phyloP scores from a whole-genome alignment of 2,797 vertebrate genomes.

The Sebastiscus tertius region DNA sequence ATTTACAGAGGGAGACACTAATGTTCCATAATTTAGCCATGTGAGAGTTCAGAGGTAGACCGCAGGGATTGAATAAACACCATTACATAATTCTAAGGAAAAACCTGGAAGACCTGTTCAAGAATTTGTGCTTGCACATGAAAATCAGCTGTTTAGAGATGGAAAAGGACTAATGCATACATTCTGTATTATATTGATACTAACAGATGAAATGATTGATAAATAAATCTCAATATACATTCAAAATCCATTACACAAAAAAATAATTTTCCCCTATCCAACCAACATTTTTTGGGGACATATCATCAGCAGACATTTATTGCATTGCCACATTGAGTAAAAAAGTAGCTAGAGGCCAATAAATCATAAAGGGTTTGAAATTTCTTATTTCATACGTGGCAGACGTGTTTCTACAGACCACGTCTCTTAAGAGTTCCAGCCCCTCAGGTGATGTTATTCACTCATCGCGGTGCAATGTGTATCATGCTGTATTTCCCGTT shows the following conservation, averaged over 20 bases:
- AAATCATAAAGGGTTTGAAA: not conserved
- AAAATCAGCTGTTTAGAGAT: conserved; percentile 27
- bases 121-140: conserved; percentile 5
- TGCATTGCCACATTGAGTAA: not conserved
- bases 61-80: conserved; percentile 17
- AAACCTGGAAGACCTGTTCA: conserved; percentile 59
- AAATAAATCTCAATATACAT: conserved; percentile 12
- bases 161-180: not conserved
- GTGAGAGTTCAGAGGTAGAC: conserved; percentile 64
- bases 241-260: conserved; percentile 14
- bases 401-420: not conserved
- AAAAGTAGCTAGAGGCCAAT: not conserved
- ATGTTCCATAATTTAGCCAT: conserved; percentile 8
- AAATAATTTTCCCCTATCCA: not conserved
- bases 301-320: conserved; percentile 6
- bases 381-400: not conserved
- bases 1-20: conserved; percentile 11
- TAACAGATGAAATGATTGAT: conserved; percentile 27
- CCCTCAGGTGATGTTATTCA: conserved; percentile 33
- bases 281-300: not conserved
- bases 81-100: conserved; percentile 12
- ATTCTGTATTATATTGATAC: conserved; percentile 4
- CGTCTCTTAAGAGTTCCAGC: not conserved
- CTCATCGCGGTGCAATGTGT: conserved; percentile 3
- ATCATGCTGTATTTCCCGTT: conserved; percentile 30